Conservation (phyloP, 2,113 vertebrate species). For the Phrynocephalus versicolor region DNA sequence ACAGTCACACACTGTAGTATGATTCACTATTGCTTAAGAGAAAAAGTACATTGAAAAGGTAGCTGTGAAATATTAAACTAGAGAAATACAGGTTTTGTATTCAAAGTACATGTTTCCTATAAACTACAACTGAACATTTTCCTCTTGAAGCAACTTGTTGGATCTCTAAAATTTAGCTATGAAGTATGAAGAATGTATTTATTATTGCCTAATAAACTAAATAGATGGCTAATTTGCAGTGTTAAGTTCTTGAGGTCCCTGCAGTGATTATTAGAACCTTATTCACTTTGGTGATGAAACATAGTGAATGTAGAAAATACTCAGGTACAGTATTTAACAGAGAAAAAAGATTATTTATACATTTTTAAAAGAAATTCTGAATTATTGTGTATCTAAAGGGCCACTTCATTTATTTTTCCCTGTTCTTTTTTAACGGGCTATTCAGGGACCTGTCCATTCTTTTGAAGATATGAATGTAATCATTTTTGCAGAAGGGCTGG, state of each 20-base stretch:
- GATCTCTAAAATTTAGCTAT: not conserved
- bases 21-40: not conserved
- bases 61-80: not conserved
- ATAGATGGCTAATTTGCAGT: not conserved
- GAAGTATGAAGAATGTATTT: not conserved
- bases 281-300: not conserved
- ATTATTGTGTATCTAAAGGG: not conserved
- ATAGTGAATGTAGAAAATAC: not conserved
- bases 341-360: not conserved
- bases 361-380: not conserved
- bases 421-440: not conserved
- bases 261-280: not conserved
- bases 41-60: not conserved
- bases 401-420: not conserved
- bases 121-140: not conserved
- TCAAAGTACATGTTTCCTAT: not conserved
- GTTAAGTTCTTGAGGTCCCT: not conserved
- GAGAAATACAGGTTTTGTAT: not conserved
- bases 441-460: not conserved
- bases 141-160: not conserved
- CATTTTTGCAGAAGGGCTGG: not conserved
- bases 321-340: not conserved
- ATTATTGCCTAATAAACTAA: not conserved
- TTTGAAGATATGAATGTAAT: not conserved
- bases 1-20: not conserved